Evolutionary conservation across 2,888 invertebrate genomes (phyloP), one percentile per base, ranked within the genome.

Genomic region (Nomada ruficornis): DNA sequence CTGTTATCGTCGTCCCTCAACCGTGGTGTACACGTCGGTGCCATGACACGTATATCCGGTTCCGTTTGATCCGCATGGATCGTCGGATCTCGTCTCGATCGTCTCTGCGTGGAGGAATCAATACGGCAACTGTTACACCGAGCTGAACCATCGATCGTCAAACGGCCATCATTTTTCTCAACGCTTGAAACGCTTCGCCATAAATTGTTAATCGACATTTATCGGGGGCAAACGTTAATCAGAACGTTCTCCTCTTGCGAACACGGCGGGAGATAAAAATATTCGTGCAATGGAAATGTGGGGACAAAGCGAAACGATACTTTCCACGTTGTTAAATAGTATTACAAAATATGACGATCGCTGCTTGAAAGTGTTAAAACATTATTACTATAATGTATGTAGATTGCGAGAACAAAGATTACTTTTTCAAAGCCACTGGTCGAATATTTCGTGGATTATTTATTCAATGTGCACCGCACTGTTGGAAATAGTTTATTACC

Each of bases 1-100:
- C 80, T 60, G 71, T 74, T 55, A 57, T 82, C 78, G 67, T 69
- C 72, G 54, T 78, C 26, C 83, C 70, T 18, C 70, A 72, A 36
- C 77, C 78, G 69, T 50, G 69, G 68, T 73, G 47, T 36, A 60
- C 50, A 52, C 68, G 65, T 67, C 81, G 85, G 73, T 73, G 82
- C 72, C 77, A 82, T 70, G 82, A 73, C 82, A 70, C 52, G 54
- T 52, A 20, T 47, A n/a, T 60, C 36, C 52, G 18, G 23, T 71
- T 64, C 47, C 62, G 23, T 20, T 68, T 20, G 75, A n/a, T 50
- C 54, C 44, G 10, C 42, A 18, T 47, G 23, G 29, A 36, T 73
- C 65, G 67, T 13, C 44, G 57, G 50, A 26, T 75, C 60, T 62
- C 79, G 62, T 55, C 29, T 47, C 44, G 63, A 74, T 60, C 63